Percentiles rank a stretch among this genome's conserved stretches.
These are phyloP conservation scores for Trissolcus japonicus DNA, from an alignment of 2,888 invertebrate species.

Conservation along the genomic window DNA sequence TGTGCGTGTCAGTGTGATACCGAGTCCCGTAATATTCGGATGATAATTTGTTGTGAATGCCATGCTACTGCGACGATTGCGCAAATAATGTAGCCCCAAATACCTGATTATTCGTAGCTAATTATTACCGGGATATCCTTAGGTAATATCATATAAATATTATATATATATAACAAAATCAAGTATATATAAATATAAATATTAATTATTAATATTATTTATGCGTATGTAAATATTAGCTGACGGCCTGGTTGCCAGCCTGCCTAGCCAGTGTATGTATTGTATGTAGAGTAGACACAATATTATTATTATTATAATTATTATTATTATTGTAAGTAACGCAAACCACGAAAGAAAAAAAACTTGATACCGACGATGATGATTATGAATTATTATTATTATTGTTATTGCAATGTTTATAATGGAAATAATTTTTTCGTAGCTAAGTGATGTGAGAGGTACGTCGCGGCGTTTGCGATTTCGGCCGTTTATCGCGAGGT, in stretches of 20 bases:
- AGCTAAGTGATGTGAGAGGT: conserved; percentile 54
- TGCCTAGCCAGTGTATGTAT: conserved; percentile 74
- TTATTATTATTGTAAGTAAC: conserved; percentile 61
- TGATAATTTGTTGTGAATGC: conserved; percentile 46
- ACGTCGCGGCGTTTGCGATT: conserved; percentile 61
- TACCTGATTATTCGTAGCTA: conserved; percentile 63
- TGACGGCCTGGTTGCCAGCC: conserved; percentile 64
- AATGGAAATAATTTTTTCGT: conserved; percentile 65
- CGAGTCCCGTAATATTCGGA: conserved; percentile 40
- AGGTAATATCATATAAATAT: conserved; percentile 66
- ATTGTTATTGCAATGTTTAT: conserved; percentile 75
- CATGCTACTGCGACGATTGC: conserved; percentile 53
- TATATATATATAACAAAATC: conserved; percentile 62
- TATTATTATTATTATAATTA: conserved; percentile 52
- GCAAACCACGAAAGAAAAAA: conserved; percentile 61
- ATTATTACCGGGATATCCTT: conserved; percentile 60
- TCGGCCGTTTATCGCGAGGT: conserved; percentile 22
- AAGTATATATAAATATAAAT: conserved; percentile 65
- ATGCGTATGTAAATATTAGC: conserved; percentile 77
- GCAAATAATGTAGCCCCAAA: conserved; percentile 56
- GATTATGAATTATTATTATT: conserved; percentile 69
- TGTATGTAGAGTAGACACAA: conserved; percentile 75
- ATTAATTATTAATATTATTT: conserved; percentile 73
- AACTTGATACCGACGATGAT: conserved; percentile 69
- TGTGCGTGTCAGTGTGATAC: conserved; percentile 38